Evolutionary conservation across 1,140 invertebrate species (phyloP).

Genomic region (Hestina assimilis): DNA sequence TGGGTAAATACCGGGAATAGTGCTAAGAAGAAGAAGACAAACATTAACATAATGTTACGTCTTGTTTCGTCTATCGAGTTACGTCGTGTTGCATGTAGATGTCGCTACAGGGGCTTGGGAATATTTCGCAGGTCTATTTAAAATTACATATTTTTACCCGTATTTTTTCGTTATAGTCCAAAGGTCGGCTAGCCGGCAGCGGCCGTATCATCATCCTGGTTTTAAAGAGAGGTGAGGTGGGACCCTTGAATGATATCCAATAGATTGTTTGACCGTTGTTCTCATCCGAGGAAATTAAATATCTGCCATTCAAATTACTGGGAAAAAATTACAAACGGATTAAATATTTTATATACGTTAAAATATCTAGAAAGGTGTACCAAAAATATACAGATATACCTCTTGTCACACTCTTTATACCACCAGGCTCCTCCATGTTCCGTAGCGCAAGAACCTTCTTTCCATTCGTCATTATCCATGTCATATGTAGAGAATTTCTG

Average conservation of each 20-base stretch:
- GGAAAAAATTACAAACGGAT: conserved; percentile 3
- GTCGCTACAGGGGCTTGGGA: no score
- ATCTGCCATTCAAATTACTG: conserved; percentile 81
- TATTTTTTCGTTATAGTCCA: conserved; percentile 40
- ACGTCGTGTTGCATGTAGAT: no score
- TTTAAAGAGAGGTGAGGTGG: conserved; percentile 76
- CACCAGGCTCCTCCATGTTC: conserved; percentile 83
- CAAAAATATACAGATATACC: conserved; percentile 45
- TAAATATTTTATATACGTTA: background rate
- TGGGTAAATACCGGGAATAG: no score
- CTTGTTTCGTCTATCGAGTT: no score
- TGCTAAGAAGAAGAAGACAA: no score
- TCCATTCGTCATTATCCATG: conserved; percentile 83
- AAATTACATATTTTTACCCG: conserved; percentile 24
- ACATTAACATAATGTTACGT: no score
- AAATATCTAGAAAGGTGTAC: background rate
- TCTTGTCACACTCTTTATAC: conserved; percentile 81
- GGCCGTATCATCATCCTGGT: conserved; percentile 81
- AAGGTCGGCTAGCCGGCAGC: conserved; percentile 57
- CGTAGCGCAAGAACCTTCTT: conserved; percentile 84
- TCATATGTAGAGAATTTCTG: conserved; percentile 87
- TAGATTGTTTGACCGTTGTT: conserved; percentile 80
- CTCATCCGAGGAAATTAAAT: conserved; percentile 77
- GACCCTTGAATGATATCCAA: conserved; percentile 81
- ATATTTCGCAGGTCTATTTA: no score